phyloP scores from a whole-genome alignment of 2,888 invertebrate genomes.

The Mycalesis mineus region DNA sequence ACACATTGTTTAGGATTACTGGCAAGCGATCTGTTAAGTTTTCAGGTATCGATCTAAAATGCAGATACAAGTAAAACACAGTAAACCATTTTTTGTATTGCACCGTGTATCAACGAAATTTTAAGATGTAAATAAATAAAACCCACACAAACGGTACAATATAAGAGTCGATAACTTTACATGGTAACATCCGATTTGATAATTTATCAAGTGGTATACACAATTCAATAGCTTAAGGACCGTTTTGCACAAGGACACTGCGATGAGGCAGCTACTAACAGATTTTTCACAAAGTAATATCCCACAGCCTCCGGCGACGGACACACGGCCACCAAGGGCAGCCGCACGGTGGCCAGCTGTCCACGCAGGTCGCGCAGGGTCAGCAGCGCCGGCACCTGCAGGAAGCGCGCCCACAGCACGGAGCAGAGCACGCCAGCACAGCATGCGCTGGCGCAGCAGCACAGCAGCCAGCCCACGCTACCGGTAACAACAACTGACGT shows the following conservation, averaged over 20 bases:
- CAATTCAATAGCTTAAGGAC: constrained; percentile 31
- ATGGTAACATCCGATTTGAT: no score
- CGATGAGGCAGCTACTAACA: constrained; percentile 46
- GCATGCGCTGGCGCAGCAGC: constrained; percentile 53
- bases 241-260: constrained; percentile 36
- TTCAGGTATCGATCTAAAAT: constrained; percentile 32
- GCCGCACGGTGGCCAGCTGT: constrained; percentile 23
- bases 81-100: no score
- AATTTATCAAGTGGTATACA: no score
- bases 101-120: no score
- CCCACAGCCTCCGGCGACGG: constrained; percentile 42
- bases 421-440: constrained; percentile 58
- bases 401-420: constrained; percentile 61
- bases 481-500: no score
- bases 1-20: constrained; percentile 37
- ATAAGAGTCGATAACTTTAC: no score
- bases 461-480: constrained; percentile 53
- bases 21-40: constrained; percentile 33
- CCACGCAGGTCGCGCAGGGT: constrained; percentile 37
- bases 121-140: no score
- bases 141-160: no score
- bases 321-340: constrained; percentile 52
- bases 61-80: constrained; percentile 36
- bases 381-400: constrained; percentile 54
- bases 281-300: constrained; percentile 34